These are phyloP conservation scores for Paramuricea clavata DNA, from an alignment of 92 coral and sea anemone species.

Conservation along the genomic window DNA sequence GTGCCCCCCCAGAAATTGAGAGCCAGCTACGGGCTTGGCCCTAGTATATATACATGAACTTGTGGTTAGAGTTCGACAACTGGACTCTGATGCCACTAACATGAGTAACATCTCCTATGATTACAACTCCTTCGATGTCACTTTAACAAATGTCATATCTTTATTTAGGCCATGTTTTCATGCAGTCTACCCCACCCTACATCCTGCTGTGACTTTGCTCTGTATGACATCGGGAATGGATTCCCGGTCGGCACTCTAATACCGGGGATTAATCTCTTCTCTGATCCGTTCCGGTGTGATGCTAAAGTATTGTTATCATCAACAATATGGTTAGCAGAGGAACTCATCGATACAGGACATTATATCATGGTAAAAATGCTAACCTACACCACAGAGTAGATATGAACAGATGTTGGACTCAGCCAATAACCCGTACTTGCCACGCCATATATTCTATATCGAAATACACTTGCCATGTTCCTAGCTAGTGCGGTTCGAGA, in stretches of 20 bases:
- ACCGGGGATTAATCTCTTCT: conserved; percentile 91
- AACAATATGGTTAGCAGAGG: conserved; percentile 89
- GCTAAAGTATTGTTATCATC: conserved; percentile 90
- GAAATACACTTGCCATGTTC: no score
- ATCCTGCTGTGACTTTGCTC: conserved; percentile 89
- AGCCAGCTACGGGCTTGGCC: no score
- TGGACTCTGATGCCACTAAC: no score
- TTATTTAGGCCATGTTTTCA: conserved; percentile 82
- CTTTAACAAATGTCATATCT: neutral
- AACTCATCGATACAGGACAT: conserved; percentile 82
- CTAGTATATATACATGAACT: no score
- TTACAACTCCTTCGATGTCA: neutral
- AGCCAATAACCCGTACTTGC: no score
- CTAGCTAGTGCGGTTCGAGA: no score
- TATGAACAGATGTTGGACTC: no score
- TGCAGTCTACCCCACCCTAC: conserved; percentile 94
- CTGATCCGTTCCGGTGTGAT: conserved; percentile 93
- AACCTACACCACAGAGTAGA: neutral
- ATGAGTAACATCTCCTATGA: no score
- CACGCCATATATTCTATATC: no score
- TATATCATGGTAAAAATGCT: conserved; percentile 69
- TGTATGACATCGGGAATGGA: conserved; percentile 89
- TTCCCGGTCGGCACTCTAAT: conserved; percentile 78
- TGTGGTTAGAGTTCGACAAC: no score
- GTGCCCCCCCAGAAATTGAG: no score